These are phyloP conservation scores for Oceanodroma leucorhoa DNA, from an alignment of 2,797 vertebrate species.

Conservation along the genomic window DNA sequence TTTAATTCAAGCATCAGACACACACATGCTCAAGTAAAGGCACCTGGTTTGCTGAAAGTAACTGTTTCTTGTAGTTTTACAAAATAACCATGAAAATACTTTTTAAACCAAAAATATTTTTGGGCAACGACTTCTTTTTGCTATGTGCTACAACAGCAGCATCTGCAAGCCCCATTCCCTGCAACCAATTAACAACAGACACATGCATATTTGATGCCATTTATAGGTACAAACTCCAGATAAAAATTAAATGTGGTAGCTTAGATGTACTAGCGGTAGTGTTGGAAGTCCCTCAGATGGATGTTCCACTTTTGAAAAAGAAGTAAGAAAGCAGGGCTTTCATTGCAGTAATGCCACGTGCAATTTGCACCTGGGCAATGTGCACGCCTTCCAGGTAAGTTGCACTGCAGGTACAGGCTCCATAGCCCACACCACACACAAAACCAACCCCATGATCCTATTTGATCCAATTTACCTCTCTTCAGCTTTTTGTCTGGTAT, in stretches of 20 bases:
- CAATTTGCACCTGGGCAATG: fast-evolving
- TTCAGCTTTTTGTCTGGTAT: neutral
- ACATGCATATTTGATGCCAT: neutral
- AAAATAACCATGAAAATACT: neutral
- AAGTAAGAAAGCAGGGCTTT: neutral
- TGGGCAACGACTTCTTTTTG: neutral
- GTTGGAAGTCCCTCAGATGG: neutral
- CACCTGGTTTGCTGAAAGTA: neutral
- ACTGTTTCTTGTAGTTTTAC: neutral
- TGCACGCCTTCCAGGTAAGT: neutral
- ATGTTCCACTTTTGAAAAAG: neutral
- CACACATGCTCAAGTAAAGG: neutral
- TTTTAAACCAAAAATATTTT: neutral
- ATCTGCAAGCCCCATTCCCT: neutral
- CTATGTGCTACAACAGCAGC: fast-evolving
- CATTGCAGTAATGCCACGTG: fast-evolving
- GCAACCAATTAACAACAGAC: neutral
- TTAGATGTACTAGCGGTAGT: neutral
- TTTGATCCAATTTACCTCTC: neutral
- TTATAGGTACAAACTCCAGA: neutral
- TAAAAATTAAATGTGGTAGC: neutral
- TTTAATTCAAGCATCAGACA: neutral
- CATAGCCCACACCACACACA: neutral
- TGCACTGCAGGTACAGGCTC: neutral
- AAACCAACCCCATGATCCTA: neutral